A percentile compares a stretch with the other conserved stretches of the same genome.
Conservation (phyloP, 2,113 vertebrate species). For the Atherinomorus stipes region DNA sequence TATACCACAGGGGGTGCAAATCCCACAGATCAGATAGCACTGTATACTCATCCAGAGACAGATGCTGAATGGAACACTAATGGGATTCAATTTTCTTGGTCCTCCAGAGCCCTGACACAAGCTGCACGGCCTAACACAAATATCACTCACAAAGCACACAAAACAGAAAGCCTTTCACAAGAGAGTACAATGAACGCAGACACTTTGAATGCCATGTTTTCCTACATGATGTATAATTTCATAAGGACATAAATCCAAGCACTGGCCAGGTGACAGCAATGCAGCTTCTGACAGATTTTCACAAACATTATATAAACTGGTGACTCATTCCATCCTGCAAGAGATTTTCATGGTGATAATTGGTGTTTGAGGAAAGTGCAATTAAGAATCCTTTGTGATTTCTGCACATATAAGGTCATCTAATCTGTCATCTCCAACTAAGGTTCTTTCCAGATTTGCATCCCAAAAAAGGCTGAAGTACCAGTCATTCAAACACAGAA, state of each 20-base stretch:
- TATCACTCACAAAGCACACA: slow-evolving; percentile 51
- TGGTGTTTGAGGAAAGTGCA: neutral
- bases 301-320: too few relatives aligned
- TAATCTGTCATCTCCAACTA: slow-evolving; percentile 11
- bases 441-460: too few relatives aligned
- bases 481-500: too few relatives aligned
- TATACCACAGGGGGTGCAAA: slow-evolving; percentile 23
- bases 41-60: slow-evolving; percentile 45
- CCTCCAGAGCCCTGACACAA: slow-evolving; percentile 49
- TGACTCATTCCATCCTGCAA: neutral
- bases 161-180: slow-evolving; percentile 58
- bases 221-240: slow-evolving; percentile 20
- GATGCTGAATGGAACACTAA: slow-evolving; percentile 58
- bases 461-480: too few relatives aligned
- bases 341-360: neutral
- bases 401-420: neutral
- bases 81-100: slow-evolving; percentile 68
- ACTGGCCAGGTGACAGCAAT: neutral
- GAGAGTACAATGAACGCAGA: slow-evolving; percentile 46
- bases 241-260: neutral
- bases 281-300: neutral
- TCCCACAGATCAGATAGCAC: slow-evolving; percentile 43
- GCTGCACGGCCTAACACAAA: slow-evolving; percentile 56
- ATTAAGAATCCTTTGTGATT: neutral
- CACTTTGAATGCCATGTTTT: slow-evolving; percentile 40